These are phyloP conservation scores for Paramormyrops kingsleyae DNA, from an alignment of 2,113 vertebrate genomes.

Conservation along the genomic window DNA sequence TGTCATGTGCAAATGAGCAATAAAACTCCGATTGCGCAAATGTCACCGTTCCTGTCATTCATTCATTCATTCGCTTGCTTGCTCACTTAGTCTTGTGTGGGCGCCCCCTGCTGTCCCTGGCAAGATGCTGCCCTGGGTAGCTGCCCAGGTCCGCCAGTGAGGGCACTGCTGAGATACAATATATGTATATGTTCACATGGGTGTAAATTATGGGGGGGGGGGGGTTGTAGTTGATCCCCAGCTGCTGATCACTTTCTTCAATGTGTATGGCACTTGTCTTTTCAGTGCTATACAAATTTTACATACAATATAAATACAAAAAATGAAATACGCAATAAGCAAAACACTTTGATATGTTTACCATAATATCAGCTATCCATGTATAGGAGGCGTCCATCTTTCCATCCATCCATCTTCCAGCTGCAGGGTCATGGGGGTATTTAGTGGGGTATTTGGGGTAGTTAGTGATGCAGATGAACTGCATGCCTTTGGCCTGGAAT, in stretches of 20 bases:
- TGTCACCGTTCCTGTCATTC: neutral
- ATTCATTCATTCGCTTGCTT: neutral
- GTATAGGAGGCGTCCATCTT: neutral
- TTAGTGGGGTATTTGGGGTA: neutral
- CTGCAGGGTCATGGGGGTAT: neutral
- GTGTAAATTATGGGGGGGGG: too few species aligned
- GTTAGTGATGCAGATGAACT: neutral
- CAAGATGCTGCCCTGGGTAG: neutral
- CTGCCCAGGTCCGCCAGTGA: neutral
- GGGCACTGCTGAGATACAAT: neutral
- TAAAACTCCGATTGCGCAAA: neutral
- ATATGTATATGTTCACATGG: neutral
- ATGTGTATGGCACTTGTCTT: neutral
- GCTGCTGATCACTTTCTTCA: neutral
- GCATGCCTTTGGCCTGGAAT: neutral
- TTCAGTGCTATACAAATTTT: neutral
- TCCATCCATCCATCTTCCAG: neutral
- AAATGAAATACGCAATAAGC: neutral
- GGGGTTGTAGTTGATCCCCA: too few species aligned
- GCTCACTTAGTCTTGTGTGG: neutral
- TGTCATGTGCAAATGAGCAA: neutral
- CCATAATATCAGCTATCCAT: neutral
- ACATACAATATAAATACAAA: neutral
- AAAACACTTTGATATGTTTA: neutral
- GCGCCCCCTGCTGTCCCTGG: neutral